Percentiles rank a stretch among this genome's conserved stretches.
phyloP scores from a whole-genome alignment of 1,140 invertebrate genomes.

The Protaetia brevitarsis region DNA sequence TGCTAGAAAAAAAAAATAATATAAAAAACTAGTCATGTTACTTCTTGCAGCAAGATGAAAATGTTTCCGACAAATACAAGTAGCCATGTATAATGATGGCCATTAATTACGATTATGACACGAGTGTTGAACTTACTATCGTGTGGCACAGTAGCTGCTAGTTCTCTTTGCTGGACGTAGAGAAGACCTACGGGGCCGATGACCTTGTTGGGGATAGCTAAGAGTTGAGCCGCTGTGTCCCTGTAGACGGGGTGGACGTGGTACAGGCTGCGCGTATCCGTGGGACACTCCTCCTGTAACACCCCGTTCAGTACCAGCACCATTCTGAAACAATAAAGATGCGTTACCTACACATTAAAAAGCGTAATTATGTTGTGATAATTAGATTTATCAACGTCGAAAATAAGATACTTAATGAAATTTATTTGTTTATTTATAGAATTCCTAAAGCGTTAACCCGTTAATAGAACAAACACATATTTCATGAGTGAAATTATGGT shows the following conservation, averaged over 20 bases:
- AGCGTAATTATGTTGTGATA: background rate
- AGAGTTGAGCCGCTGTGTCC: conserved; percentile 75
- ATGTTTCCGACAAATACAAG: background rate
- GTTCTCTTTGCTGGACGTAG: conserved; percentile 86
- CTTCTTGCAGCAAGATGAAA: background rate
- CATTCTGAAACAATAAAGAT: conserved; percentile 58
- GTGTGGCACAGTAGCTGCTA: conserved; percentile 83
- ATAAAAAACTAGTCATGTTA: background rate
- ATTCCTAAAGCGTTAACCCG: too few species aligned
- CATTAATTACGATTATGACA: conserved; percentile 21
- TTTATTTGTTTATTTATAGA: too few species aligned
- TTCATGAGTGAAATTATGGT: too few species aligned
- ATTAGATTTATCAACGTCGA: too few species aligned
- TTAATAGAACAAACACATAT: too few species aligned
- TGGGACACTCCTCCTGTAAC: conserved; percentile 78
- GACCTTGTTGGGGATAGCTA: conserved; percentile 71
- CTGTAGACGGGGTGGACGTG: conserved; percentile 78
- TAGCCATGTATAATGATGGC: conserved; percentile 6
- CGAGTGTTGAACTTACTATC: conserved; percentile 70
- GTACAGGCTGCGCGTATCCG: conserved; percentile 74
- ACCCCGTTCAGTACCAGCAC: conserved; percentile 84
- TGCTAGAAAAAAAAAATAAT: background rate
- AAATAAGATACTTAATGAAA: too few species aligned
- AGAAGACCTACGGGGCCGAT: conserved; percentile 80
- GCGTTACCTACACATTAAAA: background rate